These are phyloP conservation scores for Sceloporus tristichus DNA, from an alignment of 2,113 vertebrate genomes.

Conservation along the genomic window DNA sequence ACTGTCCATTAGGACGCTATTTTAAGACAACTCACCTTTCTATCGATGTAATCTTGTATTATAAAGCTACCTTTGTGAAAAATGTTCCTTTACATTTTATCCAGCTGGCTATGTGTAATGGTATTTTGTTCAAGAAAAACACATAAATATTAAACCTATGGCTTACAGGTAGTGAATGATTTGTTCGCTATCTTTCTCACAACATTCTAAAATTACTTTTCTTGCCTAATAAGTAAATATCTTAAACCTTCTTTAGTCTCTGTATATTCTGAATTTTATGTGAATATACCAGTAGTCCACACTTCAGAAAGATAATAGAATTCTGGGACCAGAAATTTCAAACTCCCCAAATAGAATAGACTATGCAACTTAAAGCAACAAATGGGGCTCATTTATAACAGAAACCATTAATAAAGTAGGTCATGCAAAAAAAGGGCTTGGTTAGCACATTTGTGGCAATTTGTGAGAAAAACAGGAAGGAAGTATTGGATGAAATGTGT, in stretches of 20 bases:
- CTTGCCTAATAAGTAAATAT: neutral
- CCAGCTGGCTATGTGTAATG: neutral
- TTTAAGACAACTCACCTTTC: neutral
- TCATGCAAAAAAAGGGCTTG: neutral
- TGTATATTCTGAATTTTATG: neutral
- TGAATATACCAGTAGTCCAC: neutral
- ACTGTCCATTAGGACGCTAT: neutral
- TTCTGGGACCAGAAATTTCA: neutral
- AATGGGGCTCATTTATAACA: neutral
- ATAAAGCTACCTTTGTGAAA: neutral
- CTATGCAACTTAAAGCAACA: neutral
- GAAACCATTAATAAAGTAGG: constrained; percentile 17
- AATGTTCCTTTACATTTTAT: neutral
- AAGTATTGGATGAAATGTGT: constrained; percentile 6
- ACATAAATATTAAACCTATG: neutral
- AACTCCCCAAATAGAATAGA: neutral
- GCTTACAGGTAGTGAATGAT: neutral
- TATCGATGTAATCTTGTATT: constrained; percentile 12
- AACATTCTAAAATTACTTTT: neutral
- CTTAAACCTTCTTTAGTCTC: neutral
- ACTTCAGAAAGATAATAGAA: neutral
- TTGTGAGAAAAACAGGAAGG: neutral
- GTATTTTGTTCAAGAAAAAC: neutral
- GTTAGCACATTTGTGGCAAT: neutral
- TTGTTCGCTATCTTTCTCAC: neutral